These are phyloP conservation scores for Ctenopoma kingsleyae DNA, from an alignment of 2,797 vertebrate species.

Conservation along the genomic window DNA sequence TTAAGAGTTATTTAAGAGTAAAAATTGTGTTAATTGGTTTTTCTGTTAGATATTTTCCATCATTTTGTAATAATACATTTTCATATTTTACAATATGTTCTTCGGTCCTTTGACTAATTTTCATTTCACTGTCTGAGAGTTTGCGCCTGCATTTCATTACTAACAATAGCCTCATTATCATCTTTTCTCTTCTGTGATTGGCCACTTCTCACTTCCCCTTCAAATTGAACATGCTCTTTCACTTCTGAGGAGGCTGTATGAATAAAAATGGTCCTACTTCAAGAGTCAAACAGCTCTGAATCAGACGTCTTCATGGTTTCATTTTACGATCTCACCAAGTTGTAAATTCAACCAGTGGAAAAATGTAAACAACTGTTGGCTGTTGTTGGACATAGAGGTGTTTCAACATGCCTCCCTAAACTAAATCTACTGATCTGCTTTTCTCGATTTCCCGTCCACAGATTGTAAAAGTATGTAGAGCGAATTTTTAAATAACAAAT, in stretches of 20 bases:
- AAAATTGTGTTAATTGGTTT: too few species aligned
- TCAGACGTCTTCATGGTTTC: neutral
- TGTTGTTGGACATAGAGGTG: neutral
- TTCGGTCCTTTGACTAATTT: neutral
- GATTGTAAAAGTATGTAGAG: too few species aligned
- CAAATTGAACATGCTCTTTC: neutral
- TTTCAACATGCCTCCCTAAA: neutral
- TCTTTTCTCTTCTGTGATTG: neutral
- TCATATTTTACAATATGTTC: neutral
- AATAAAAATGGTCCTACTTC: neutral
- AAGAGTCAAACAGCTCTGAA: neutral
- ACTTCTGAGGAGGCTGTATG: neutral
- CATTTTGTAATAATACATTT: too few species aligned
- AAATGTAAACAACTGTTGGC: neutral
- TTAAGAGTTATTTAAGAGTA: neutral
- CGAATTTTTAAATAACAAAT: neutral
- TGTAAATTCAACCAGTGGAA: neutral
- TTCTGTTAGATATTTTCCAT: too few species aligned
- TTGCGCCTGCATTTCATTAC: neutral
- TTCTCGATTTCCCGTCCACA: neutral
- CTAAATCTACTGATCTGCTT: neutral
- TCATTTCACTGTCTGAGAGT: too few species aligned
- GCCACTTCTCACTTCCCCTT: slow-evolving; percentile 2
- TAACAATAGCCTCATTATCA: neutral
- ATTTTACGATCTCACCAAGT: neutral